Evolutionary conservation across 2,113 vertebrate genomes (phyloP).

Genomic region (Phyllostomus discolor): DNA sequence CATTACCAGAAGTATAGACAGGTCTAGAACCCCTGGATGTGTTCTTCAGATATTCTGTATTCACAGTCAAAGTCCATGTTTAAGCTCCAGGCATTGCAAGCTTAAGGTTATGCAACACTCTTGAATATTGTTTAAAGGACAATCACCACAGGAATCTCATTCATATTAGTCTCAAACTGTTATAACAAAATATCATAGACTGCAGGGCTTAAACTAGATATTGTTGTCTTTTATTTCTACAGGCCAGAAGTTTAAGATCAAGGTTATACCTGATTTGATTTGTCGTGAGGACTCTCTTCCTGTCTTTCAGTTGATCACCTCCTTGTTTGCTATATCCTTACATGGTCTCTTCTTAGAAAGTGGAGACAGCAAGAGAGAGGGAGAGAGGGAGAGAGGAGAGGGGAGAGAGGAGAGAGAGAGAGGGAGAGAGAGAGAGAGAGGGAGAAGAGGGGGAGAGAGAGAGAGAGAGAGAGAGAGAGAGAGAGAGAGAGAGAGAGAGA

Average conservation of each 20-base stretch:
- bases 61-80: fast-evolving
- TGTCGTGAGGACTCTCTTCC: background rate
- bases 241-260: background rate
- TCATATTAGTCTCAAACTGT: fast-evolving
- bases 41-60: too few relatives aligned
- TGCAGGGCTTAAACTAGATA: fast-evolving
- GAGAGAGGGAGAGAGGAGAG: too few relatives aligned
- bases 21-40: background rate
- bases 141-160: fast-evolving
- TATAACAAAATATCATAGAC: fast-evolving
- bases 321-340: background rate
- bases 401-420: background rate
- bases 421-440: background rate
- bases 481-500: too few relatives aligned
- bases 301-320: background rate
- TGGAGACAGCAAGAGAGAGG: too few relatives aligned
- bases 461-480: too few relatives aligned
- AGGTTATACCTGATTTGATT: background rate
- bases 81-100: background rate
- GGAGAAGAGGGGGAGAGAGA: too few relatives aligned
- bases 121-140: fast-evolving
- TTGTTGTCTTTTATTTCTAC: background rate
- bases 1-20: background rate
- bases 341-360: background rate
- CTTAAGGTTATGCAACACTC: too few relatives aligned